Conservation (phyloP, 1,140 invertebrate genomes). For the Zaprionus vittiger region DNA sequence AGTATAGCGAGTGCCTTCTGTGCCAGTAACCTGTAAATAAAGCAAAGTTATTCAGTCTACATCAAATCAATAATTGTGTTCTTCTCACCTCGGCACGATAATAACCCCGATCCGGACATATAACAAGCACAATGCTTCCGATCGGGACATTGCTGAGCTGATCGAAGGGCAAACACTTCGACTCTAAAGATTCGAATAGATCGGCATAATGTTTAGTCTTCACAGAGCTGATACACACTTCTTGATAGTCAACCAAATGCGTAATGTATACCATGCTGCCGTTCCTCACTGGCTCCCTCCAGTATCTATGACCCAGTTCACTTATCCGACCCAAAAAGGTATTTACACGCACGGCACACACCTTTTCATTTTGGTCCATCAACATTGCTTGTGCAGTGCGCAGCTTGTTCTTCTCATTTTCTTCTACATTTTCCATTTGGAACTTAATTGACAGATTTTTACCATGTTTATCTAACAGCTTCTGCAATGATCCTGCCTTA, state of each 20-base stretch:
- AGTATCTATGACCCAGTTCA: slow-evolving; percentile 51
- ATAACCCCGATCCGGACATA: slow-evolving; percentile 1
- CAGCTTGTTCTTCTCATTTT: slow-evolving; percentile 7
- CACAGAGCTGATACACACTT: slow-evolving; percentile 56
- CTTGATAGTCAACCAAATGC: slow-evolving; percentile 26
- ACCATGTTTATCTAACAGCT: neutral
- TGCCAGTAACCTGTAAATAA: slow-evolving; percentile 29
- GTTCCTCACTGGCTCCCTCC: slow-evolving; percentile 38
- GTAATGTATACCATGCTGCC: slow-evolving; percentile 44
- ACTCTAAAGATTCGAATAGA: slow-evolving; percentile 41
- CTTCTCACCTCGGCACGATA: slow-evolving; percentile 55
- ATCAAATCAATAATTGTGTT: neutral
- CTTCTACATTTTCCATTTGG: neutral
- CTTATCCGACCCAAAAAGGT: slow-evolving; percentile 37
- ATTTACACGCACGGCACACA: slow-evolving; percentile 26
- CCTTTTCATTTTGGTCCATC: slow-evolving; percentile 17
- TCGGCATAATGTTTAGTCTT: slow-evolving; percentile 26
- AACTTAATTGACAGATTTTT: slow-evolving; percentile 37
- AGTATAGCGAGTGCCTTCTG: neutral
- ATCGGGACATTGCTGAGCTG: slow-evolving; percentile 12
- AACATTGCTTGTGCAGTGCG: slow-evolving; percentile 15
- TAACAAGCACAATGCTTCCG: neutral
- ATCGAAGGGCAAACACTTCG: slow-evolving; percentile 36
- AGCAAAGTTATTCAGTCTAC: neutral
- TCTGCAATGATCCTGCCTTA: neutral